Evolutionary conservation across 2,797 vertebrate species (phyloP), one percentile per base, ranked within the genome.

Genomic region (Sphenodon punctatus): DNA sequence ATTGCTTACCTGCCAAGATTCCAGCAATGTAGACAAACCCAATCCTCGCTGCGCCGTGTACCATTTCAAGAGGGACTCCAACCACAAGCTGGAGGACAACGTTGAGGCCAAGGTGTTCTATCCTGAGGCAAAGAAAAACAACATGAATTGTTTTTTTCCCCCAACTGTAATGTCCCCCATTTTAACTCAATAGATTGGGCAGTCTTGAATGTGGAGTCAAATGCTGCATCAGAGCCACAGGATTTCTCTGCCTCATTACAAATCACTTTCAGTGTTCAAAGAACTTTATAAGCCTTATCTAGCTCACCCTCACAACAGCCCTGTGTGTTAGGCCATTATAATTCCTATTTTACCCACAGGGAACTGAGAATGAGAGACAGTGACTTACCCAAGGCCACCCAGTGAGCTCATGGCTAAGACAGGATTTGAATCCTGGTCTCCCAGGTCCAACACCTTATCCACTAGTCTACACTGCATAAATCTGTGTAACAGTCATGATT

Each of bases 41-140:
- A 12, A 99, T 99, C 89, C 98, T 96, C 27, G 96, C 92, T 14
- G 98, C 97, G 89, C 98, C 98, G 0, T 99, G 98, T 68, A 99
- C 98, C 98, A 99, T 99, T 93, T 99, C 98, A 89, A 99, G 94
- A 30, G 98, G 98, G 79, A 99, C 97, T 48, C 98, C 98, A 72
- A 99, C 98, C 93, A 99, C 93, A 90, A 99, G 97, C 94, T 99
- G 98, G 95, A 99, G 97, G 84, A 96, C 96, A 96, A 99, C 97
- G 66, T 99, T 99, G 89, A 99, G 96, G 84, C 97, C 97, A 88
- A 99, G 95, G 90, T 99, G 98, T 92, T 99, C 98, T 90, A 99
- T 97, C 93, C 98, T 99, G 96, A 34, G 68, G 93, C 39, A 93
- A 88, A 92, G 51, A 89, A 67, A 91, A 89, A 89, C 27, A 84